Evolutionary conservation across 2,797 vertebrate genomes (phyloP).

Genomic region (Semotilus atromaculatus): DNA sequence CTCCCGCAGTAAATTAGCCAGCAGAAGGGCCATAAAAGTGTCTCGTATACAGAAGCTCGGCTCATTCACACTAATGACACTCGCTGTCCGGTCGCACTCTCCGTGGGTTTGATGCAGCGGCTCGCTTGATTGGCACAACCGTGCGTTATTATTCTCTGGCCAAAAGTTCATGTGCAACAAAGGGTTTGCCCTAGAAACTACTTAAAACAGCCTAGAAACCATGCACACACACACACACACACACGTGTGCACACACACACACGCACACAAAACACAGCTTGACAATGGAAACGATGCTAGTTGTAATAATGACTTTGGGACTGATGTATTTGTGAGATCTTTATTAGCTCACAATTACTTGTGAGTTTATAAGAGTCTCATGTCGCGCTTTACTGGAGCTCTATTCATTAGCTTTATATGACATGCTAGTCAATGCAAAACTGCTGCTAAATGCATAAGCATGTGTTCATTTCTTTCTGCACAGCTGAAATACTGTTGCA

Average conservation of each 20-base stretch:
- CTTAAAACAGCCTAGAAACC: background rate
- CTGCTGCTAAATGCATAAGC: constrained; percentile 1
- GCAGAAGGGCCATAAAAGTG: constrained; percentile 27
- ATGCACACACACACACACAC: too few relatives aligned
- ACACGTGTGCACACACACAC: too few relatives aligned
- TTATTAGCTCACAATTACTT: constrained; percentile 17
- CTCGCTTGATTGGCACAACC: background rate
- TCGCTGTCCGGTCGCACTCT: background rate
- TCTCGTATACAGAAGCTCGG: background rate
- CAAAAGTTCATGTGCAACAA: background rate
- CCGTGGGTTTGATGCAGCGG: background rate
- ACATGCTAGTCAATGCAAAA: background rate
- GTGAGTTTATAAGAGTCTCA: background rate
- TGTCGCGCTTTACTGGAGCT: background rate
- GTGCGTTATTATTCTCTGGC: background rate
- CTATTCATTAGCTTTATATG: constrained; percentile 21
- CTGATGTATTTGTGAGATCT: background rate
- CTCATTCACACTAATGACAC: constrained; percentile 25
- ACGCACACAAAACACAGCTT: background rate
- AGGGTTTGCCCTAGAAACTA: background rate
- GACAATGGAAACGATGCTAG: background rate
- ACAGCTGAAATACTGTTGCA: background rate
- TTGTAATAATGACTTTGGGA: background rate
- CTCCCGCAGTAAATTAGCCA: constrained; percentile 23
- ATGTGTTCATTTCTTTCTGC: background rate